Base-by-base conservation (phyloP, 1,140 invertebrate genomes). In the Pseudomyrmex cubaensis region DNA sequence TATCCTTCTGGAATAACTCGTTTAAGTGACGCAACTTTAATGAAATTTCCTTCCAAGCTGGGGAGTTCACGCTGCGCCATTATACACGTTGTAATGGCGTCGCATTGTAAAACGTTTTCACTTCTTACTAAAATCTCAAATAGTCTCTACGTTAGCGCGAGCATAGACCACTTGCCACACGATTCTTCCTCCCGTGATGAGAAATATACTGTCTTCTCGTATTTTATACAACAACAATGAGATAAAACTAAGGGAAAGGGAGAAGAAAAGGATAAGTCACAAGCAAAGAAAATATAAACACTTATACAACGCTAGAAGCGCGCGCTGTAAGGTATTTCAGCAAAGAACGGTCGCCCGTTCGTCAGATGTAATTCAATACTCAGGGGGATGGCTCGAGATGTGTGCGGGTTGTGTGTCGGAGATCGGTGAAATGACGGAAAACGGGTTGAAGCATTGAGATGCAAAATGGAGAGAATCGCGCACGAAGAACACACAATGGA, bases 401-500 rank as follows among this genome's bases (percentile, higher is more conserved):
- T 13, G 63, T 44, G 22, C 48, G 73, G 20, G 46, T 12, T 52
- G 63, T 74, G 73, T 67, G 20, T 13, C 25, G 67, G 69, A 61
- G 46, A 44, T 50, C 56, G 82, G 64, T 66, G 54, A 78, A 83
- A 75, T 66, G 82, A 76, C 59, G 52, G 61, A 72, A 75, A 57
- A 82, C 64, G 59, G 66, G 75, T 44, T 67, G 54, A 61, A 63
- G 78, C 66, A 90, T 89, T 90, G 83, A 87, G 80, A 90, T 89
- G 88, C 87, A 89, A 90, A 87, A 63, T 69, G 73, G 15, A 74
- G 62, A 74, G 87, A 77, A 84, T 89, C 54, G 67, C 84, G 48
- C 62, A 70, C 83, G 88, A 82, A 83, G 77, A 82, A 77, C 83
- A 90, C 83, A 90, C 88, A 89, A 90, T 90, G 75, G 52, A 83